Evolutionary conservation across 2,113 vertebrate species (phyloP).

Genomic region (Leuciscus idus): DNA sequence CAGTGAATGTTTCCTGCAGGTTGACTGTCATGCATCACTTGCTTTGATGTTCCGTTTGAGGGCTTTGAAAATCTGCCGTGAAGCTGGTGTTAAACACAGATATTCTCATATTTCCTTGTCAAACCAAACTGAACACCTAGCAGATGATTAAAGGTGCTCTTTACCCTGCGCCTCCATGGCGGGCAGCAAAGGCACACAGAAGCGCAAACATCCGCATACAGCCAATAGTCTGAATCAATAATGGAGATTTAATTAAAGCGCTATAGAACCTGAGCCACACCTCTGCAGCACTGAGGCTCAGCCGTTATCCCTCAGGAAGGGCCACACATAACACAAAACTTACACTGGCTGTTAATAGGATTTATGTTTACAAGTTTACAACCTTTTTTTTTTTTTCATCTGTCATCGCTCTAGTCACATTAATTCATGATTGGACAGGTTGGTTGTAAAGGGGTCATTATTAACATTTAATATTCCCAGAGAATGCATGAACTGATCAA

Average conservation of each 20-base stretch:
- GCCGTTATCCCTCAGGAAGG: neutral
- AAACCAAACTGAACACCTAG: slow-evolving; percentile 6
- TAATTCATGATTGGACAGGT: neutral
- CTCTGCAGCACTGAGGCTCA: slow-evolving; percentile 8
- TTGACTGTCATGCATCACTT: slow-evolving; percentile 3
- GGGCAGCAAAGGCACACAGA: neutral
- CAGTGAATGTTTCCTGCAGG: slow-evolving; percentile 7
- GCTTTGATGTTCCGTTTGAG: neutral
- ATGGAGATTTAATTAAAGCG: slow-evolving; percentile 42
- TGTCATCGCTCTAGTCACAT: neutral
- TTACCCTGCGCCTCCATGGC: neutral
- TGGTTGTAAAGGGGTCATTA: neutral
- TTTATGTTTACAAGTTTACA: neutral
- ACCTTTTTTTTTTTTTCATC: neutral
- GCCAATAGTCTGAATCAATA: slow-evolving; percentile 35
- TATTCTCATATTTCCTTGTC: slow-evolving; percentile 27
- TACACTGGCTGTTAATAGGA: neutral
- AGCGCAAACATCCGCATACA: neutral
- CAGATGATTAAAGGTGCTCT: slow-evolving; percentile 24
- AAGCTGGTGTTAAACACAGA: slow-evolving; percentile 35
- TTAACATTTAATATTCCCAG: neutral
- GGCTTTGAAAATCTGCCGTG: neutral
- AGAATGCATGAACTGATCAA: neutral
- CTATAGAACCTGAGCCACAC: neutral
- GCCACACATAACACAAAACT: neutral